A percentile compares a stretch with the other conserved stretches of the same genome.
Conservation (phyloP, 2,113 vertebrate species). For the Stigmatopora argus region DNA sequence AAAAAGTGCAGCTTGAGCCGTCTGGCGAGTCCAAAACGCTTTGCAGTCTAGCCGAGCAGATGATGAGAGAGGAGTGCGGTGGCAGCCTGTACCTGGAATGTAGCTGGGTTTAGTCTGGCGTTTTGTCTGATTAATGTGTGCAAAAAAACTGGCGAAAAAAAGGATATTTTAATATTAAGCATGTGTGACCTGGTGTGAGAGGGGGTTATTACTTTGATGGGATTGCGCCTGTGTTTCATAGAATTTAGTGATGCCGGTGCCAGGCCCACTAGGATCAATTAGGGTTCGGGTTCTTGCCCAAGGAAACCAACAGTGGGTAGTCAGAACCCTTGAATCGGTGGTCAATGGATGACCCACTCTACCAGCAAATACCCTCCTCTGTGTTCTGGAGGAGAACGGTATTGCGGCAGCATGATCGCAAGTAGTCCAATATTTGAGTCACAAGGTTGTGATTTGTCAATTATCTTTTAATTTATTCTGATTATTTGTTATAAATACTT, state of each 20-base stretch:
- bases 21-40: conserved; percentile 40
- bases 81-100: conserved; percentile 15
- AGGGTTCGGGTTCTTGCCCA: too few relatives aligned
- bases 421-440: too few relatives aligned
- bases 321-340: too few relatives aligned
- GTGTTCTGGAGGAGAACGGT: too few relatives aligned
- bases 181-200: background rate
- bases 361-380: too few relatives aligned
- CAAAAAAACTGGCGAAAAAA: background rate
- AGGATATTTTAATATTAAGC: background rate
- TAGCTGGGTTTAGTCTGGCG: conserved; percentile 14
- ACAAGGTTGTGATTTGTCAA: too few relatives aligned
- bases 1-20: conserved; percentile 46
- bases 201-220: background rate
- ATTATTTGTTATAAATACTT: too few relatives aligned
- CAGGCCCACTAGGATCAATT: too few relatives aligned
- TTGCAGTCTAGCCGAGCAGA: conserved; percentile 34
- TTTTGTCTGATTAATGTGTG: conserved; percentile 7
- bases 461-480: too few relatives aligned
- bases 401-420: too few relatives aligned
- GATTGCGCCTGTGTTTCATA: background rate
- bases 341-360: too few relatives aligned
- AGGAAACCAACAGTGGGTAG: too few relatives aligned
- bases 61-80: conserved; percentile 33
- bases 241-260: background rate